Base-by-base conservation (phyloP, 2,888 invertebrate species). In the Morpho deidamia region DNA sequence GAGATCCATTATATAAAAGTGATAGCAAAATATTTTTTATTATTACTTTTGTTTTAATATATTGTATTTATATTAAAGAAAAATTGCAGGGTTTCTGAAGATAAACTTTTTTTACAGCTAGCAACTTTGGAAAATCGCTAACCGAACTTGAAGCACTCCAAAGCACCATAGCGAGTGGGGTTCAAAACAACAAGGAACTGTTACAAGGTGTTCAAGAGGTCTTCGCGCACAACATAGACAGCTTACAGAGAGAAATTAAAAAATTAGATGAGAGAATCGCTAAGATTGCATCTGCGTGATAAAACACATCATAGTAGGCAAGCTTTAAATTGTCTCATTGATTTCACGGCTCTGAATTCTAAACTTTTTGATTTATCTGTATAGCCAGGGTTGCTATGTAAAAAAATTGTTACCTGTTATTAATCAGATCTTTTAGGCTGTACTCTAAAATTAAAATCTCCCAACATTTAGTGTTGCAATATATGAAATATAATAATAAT, bases 121-220 rank as follows among this genome's bases (percentile, higher is more conserved):
- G 95, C 63, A 95, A 97, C 78, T 97, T 97, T 72, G 94, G 94
- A 48, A 96, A 95, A 81, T 95, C 96, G 0, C 84, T 98, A 46
- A 92, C 94, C 0, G 96, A 97, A 76, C 84, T 97, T 39, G 95
- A 96, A 76, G 92, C 93, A 1, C 88, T 95, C 14, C 96, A 97
- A 74, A 91, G 92, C 23, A 93, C 94, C 58, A 94, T 96, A 61
- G 87, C 92, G 0, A 87, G 91, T 7, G 93, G 93, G 9, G 91
- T 96, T 8, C 92, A 94, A n/a, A 94, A 94, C 73, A 96, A 96
- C 77, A 95, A 95, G 71, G 92, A 93, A 32, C 72, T 96, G 5
- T 77, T 97, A 10, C 93, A 95, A 71, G 94, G 94, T 0, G 94
- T 96, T 0, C 95, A 96, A 67, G 94, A 94, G 67, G 95, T 94